These are phyloP conservation scores for Eucidaris tribuloides DNA, from an alignment of 35 echinoderm and acorn worm species.

Conservation along the genomic window DNA sequence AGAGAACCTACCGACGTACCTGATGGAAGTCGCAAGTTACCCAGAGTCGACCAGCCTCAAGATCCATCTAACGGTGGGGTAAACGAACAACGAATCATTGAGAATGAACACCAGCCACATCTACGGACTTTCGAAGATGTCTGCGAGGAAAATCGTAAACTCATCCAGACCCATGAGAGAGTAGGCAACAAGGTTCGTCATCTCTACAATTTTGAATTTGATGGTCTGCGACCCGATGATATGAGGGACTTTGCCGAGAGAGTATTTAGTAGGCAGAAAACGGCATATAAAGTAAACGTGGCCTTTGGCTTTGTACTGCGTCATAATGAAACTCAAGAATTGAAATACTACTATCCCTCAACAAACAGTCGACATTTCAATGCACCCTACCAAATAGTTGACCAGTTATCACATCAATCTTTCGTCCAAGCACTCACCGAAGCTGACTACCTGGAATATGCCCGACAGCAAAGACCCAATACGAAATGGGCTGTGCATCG, in stretches of 20 bases:
- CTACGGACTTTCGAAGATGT: slow-evolving; percentile 36
- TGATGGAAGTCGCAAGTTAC: neutral
- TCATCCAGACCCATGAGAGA: slow-evolving; percentile 29
- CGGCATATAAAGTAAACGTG: neutral
- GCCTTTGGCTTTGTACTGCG: neutral
- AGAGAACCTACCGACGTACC: neutral
- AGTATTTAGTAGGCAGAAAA: neutral
- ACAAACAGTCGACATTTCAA: neutral
- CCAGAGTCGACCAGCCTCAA: neutral
- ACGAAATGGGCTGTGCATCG: neutral
- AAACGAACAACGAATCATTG: neutral
- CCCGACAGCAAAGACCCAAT: neutral
- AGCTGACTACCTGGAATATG: neutral
- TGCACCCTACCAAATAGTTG: neutral
- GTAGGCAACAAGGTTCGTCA: slow-evolving; percentile 19
- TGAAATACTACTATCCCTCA: neutral
- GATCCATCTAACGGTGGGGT: neutral
- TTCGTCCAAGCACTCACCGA: neutral
- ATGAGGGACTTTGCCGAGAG: neutral
- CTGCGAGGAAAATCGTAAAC: slow-evolving; percentile 2
- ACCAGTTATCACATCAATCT: neutral
- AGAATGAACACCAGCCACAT: slow-evolving; percentile 1
- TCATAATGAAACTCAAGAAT: neutral
- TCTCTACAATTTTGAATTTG: neutral
- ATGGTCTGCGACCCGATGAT: neutral